These are phyloP conservation scores for Austrolebias charrua DNA, from an alignment of 2,797 vertebrate genomes.

Conservation along the genomic window DNA sequence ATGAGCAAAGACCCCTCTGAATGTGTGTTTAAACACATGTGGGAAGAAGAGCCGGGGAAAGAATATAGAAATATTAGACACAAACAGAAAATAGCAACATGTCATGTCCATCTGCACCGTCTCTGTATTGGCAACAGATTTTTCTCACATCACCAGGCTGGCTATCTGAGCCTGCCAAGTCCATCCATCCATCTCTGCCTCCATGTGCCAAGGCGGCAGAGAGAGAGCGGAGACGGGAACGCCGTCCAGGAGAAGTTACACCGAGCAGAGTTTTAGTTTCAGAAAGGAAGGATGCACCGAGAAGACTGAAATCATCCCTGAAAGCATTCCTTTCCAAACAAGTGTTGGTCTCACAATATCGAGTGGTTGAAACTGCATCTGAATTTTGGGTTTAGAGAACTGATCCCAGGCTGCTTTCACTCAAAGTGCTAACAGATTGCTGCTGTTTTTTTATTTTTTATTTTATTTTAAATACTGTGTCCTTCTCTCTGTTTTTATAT, in stretches of 20 bases:
- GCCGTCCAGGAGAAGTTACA: conserved; percentile 62
- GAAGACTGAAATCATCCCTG: conserved; percentile 49
- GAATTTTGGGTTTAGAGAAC: conserved; percentile 54
- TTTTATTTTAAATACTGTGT: no score
- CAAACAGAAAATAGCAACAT: conserved; percentile 75
- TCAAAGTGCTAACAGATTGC: conserved; percentile 72
- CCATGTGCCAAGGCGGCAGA: conserved; percentile 64
- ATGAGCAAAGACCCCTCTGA: conserved; percentile 49
- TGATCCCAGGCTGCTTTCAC: conserved; percentile 60
- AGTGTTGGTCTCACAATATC: conserved; percentile 65
- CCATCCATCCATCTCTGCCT: conserved; percentile 68
- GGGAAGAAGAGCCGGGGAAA: conserved; percentile 55
- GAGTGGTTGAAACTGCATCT: conserved; percentile 62
- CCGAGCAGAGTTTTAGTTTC: conserved; percentile 50
- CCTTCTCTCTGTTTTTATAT: conserved; percentile 44
- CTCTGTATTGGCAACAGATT: conserved; percentile 66
- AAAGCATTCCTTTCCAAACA: conserved; percentile 35
- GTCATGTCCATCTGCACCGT: conserved; percentile 76
- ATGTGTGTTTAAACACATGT: conserved; percentile 67
- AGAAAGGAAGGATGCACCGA: conserved; percentile 28
- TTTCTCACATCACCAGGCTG: conserved; percentile 72
- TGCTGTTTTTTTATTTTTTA: conserved; percentile 63
- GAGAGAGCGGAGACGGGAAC: conserved; percentile 59
- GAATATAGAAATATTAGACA: conserved; percentile 71
- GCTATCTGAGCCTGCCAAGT: conserved; percentile 70